Evolutionary conservation across 2,113 vertebrate species (phyloP).

Genomic region (Clinocottus analis): DNA sequence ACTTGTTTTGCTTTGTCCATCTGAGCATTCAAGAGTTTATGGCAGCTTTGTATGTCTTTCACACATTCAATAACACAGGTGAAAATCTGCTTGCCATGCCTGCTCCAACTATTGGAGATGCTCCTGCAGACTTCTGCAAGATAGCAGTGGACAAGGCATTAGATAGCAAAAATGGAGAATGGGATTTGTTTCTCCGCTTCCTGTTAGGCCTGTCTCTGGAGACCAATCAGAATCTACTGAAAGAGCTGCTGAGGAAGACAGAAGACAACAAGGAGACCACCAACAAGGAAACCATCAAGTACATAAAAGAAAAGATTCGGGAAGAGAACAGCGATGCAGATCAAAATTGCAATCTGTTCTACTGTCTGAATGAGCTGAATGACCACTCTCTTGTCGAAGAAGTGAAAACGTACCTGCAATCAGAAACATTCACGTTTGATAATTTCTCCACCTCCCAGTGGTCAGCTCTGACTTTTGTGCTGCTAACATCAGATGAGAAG

Average conservation of each 20-base stretch:
- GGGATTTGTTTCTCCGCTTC: constrained; percentile 68
- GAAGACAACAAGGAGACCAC: background rate
- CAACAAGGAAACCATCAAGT: constrained; percentile 18
- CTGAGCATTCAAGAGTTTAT: constrained; percentile 65
- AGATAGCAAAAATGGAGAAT: constrained; percentile 23
- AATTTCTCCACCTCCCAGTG: constrained; percentile 37
- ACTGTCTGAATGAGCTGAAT: constrained; percentile 58
- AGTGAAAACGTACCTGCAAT: constrained; percentile 31
- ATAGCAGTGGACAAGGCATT: constrained; percentile 46
- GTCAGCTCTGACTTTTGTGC: constrained; percentile 60
- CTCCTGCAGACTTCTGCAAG: constrained; percentile 32
- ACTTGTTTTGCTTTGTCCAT: constrained; percentile 56
- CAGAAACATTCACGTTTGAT: constrained; percentile 16
- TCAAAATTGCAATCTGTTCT: constrained; percentile 47
- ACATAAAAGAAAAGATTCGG: constrained; percentile 46
- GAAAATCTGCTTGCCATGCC: constrained; percentile 8
- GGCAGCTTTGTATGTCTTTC: constrained; percentile 50
- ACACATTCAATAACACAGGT: background rate
- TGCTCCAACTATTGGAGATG: rapidly evolving
- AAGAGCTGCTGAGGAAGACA: constrained; percentile 19
- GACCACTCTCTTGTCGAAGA: constrained; percentile 42
- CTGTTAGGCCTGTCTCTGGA: constrained; percentile 61
- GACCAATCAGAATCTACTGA: constrained; percentile 27
- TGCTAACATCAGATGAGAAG: constrained; percentile 47
- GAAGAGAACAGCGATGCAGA: constrained; percentile 19